Conservation (phyloP, 2,888 invertebrate genomes). For the Trissolcus brochymenae region DNA sequence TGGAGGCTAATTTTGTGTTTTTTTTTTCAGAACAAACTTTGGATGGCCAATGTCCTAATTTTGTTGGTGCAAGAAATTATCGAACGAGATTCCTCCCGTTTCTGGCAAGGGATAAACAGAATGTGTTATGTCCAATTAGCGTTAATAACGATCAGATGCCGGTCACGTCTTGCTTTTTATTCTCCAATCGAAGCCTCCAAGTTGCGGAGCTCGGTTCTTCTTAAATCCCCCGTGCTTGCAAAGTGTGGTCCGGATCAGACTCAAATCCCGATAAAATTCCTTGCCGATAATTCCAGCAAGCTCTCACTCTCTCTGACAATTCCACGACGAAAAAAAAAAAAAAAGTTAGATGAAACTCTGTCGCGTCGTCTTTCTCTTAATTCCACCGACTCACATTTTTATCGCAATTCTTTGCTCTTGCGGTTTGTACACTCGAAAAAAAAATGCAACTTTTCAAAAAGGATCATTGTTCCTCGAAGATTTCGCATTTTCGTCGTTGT, state of each 20-base stretch:
- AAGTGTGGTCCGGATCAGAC: constrained; percentile 61
- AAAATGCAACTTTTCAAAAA: neutral
- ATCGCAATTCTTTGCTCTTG: neutral
- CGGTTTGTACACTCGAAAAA: neutral
- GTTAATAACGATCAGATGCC: constrained; percentile 40
- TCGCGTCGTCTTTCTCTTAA: constrained; percentile 36
- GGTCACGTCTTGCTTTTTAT: constrained; percentile 58
- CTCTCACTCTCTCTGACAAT: constrained; percentile 46
- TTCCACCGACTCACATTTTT: constrained; percentile 15
- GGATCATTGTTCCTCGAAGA: constrained; percentile 1
- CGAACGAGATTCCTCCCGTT: neutral
- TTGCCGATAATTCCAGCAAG: constrained; percentile 60
- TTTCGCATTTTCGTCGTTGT: constrained; percentile 3
- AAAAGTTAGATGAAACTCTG: no score
- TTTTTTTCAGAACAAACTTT: no score
- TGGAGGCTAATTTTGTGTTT: no score
- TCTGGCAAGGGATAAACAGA: constrained; percentile 14
- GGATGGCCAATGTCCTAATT: no score
- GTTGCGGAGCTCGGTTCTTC: constrained; percentile 33
- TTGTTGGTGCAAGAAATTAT: neutral
- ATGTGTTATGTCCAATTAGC: constrained; percentile 49
- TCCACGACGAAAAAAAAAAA: constrained; percentile 45
- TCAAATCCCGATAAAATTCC: constrained; percentile 61
- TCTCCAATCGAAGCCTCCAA: constrained; percentile 51
- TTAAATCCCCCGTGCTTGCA: constrained; percentile 55